These are phyloP conservation scores for Molanna angustata DNA, from an alignment of 2,888 invertebrate species.

Conservation along the genomic window DNA sequence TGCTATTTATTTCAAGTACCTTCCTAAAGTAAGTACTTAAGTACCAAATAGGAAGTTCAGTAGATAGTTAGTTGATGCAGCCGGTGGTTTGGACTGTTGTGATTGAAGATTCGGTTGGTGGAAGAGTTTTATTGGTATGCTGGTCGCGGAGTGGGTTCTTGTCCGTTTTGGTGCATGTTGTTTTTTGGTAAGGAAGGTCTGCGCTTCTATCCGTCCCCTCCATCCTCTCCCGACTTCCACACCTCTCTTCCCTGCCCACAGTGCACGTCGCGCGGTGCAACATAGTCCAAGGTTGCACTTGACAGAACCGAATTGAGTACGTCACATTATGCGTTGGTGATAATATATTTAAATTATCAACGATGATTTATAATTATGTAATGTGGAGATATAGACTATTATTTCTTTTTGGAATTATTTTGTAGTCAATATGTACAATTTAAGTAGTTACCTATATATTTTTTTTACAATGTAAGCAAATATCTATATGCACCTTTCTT, in stretches of 20 bases:
- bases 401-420: no score
- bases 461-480: no score
- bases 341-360: no score
- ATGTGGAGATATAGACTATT: no score
- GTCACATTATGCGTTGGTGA: no score
- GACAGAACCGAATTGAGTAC: constrained; percentile 20
- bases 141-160: constrained; percentile 38
- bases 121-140: constrained; percentile 34
- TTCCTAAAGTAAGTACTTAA: no score
- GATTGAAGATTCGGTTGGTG: background rate
- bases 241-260: constrained; percentile 26
- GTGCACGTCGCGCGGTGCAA: constrained; percentile 39
- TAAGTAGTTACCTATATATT: no score
- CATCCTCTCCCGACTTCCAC: constrained; percentile 25
- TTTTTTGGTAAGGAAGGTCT: constrained; percentile 38
- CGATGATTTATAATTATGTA: no score
- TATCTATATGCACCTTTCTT: no score
- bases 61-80: background rate
- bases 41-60: no score
- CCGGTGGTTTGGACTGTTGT: background rate
- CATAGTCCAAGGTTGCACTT: constrained; percentile 32
- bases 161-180: constrained; percentile 42
- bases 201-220: constrained; percentile 38
- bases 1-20: no score
- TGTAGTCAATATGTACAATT: no score